Evolutionary conservation across 2,113 vertebrate genomes (phyloP).

Genomic region (Oncorhynchus tshawytscha): DNA sequence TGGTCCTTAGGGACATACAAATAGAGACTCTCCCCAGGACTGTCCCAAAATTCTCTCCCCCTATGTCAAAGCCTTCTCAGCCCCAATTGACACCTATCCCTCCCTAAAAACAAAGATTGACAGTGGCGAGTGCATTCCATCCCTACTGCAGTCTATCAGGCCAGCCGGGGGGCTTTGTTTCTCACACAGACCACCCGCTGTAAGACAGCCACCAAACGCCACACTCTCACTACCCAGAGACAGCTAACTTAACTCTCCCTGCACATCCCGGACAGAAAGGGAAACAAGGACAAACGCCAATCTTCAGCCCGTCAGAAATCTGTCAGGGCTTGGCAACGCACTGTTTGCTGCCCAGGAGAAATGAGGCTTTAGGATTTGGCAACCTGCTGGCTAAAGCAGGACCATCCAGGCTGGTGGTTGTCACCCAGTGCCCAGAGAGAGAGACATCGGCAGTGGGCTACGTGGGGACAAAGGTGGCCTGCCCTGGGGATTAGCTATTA

Average conservation of each 20-base stretch:
- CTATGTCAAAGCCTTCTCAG: constrained; percentile 5
- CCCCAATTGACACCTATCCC: constrained; percentile 10
- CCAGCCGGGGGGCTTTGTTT: constrained; percentile 52
- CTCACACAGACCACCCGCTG: constrained; percentile 63
- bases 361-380: constrained; percentile 44
- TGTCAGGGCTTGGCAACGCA: constrained; percentile 58
- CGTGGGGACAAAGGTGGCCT: constrained; percentile 68
- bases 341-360: constrained; percentile 29
- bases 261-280: constrained; percentile 34
- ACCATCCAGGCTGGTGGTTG: constrained; percentile 64
- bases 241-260: constrained; percentile 48
- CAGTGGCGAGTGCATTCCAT: constrained; percentile 29
- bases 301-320: constrained; percentile 55
- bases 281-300: constrained; percentile 52
- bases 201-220: constrained; percentile 45
- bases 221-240: constrained; percentile 50
- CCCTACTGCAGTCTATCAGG: constrained; percentile 50
- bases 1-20: constrained; percentile 42
- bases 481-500: constrained; percentile 76
- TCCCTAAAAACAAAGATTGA: constrained; percentile 8
- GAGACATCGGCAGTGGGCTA: constrained; percentile 55
- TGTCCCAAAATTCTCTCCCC: constrained; percentile 31
- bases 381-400: constrained; percentile 60
- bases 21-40: constrained; percentile 7
- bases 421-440: constrained; percentile 63